phyloP scores from a whole-genome alignment of 2,888 invertebrate species.

The Dryocosmus kuriphilus region DNA sequence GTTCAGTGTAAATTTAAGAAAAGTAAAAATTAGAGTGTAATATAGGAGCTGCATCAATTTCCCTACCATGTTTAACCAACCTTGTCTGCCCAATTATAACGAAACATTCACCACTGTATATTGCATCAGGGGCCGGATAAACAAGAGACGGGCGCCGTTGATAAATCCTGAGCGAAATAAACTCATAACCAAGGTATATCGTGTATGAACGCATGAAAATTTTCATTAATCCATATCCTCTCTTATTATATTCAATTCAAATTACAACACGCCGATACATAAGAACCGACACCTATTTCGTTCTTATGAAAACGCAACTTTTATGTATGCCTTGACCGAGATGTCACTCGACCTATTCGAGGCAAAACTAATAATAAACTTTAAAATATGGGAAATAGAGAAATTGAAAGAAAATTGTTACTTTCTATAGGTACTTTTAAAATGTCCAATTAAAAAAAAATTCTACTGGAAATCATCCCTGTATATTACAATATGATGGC shows the following conservation, averaged over 20 bases:
- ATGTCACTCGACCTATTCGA: no score
- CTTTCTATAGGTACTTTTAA: no score
- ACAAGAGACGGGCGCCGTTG: conserved; percentile 24
- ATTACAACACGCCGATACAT: conserved; percentile 22
- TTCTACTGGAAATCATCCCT: no score
- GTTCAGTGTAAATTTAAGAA: background rate
- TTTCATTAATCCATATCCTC: conserved; percentile 19
- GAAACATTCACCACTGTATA: conserved; percentile 30
- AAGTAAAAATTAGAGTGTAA: conserved; percentile 17
- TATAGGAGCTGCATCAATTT: conserved; percentile 32
- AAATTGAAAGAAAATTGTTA: no score
- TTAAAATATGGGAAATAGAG: no score
- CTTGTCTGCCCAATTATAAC: conserved; percentile 40
- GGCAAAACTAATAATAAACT: no score
- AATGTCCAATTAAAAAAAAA: no score
- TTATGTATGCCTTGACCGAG: no score
- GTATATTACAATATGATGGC: no score
- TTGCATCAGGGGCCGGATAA: conserved; percentile 35
- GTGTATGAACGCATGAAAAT: conserved; percentile 14
- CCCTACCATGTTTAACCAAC: conserved; percentile 18
- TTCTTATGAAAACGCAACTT: conserved; percentile 19
- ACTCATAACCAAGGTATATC: conserved; percentile 1
- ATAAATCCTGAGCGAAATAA: conserved; percentile 33
- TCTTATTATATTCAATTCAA: background rate
- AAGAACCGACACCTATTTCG: conserved; percentile 3